A percentile compares a stretch with the other conserved stretches of the same genome.
These are phyloP conservation scores for Microdon myrmicae DNA, from an alignment of 2,888 invertebrate genomes.

Conservation along the genomic window DNA sequence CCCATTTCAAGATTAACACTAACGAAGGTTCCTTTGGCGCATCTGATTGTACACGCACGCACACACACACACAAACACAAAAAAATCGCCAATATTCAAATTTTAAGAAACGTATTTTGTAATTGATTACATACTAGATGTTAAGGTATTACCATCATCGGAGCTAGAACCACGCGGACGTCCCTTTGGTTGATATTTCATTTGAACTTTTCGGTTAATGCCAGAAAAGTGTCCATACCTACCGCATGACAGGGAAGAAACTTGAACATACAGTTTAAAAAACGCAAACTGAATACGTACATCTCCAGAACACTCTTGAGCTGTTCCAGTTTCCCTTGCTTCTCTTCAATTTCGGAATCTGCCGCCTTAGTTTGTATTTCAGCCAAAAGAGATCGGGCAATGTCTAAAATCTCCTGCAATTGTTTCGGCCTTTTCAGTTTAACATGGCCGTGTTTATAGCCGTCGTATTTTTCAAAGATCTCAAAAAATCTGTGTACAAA, in stretches of 20 bases:
- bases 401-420: slow-evolving; percentile 96
- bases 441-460: slow-evolving; percentile 93
- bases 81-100: not conserved
- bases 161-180: slow-evolving; percentile 91
- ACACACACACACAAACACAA: not conserved
- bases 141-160: slow-evolving; percentile 81
- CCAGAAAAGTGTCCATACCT: slow-evolving; percentile 99
- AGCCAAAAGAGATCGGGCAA: slow-evolving; percentile 87
- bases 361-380: slow-evolving; percentile 90
- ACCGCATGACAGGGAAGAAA: slow-evolving; percentile 44
- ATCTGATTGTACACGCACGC: slow-evolving; percentile 69
- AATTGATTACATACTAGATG: slow-evolving; percentile 55
- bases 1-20: slow-evolving; percentile 98
- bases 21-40: slow-evolving; percentile 91
- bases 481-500: slow-evolving; percentile 85
- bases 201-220: slow-evolving; percentile 99
- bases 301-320: slow-evolving; percentile 99
- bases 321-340: slow-evolving; percentile 96
- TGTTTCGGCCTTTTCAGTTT: slow-evolving; percentile 98
- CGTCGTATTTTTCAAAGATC: slow-evolving; percentile 97
- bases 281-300: slow-evolving; percentile 69
- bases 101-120: slow-evolving; percentile 1
- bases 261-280: not conserved
- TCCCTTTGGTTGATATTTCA: slow-evolving; percentile 98
- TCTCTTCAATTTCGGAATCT: slow-evolving; percentile 94